Conservation (phyloP, 2,797 vertebrate genomes). For the Mastacembelus armatus region DNA sequence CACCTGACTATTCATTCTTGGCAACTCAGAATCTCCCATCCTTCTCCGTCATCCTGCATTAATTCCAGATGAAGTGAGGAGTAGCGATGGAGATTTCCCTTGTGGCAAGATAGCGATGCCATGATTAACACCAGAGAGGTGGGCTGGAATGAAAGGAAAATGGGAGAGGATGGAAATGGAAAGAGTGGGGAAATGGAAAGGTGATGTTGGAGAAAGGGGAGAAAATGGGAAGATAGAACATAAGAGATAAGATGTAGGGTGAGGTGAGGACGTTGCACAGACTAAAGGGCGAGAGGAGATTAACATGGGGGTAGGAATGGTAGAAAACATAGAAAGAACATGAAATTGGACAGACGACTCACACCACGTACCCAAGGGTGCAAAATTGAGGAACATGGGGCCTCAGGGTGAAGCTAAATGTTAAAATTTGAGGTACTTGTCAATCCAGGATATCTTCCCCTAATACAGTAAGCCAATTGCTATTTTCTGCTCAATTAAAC, state of each 20-base stretch:
- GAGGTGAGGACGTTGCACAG: conserved; percentile 6
- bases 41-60: conserved; percentile 69
- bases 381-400: background rate
- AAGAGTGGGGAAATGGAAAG: background rate
- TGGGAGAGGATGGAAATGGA: conserved; percentile 14
- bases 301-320: conserved; percentile 3
- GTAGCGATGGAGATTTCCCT: conserved; percentile 73
- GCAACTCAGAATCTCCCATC: conserved; percentile 50
- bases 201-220: background rate
- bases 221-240: conserved; percentile 10
- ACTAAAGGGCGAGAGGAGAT: background rate
- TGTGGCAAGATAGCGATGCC: conserved; percentile 67
- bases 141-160: conserved; percentile 35
- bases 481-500: background rate
- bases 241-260: conserved; percentile 19
- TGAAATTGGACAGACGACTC: background rate
- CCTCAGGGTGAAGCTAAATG: background rate
- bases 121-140: conserved; percentile 70
- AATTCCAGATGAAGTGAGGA: conserved; percentile 77
- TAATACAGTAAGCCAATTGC: background rate
- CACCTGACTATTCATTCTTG: conserved; percentile 39
- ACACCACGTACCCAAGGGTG: background rate
- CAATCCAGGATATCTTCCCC: background rate
- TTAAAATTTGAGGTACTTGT: background rate
- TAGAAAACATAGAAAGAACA: background rate